Percentiles rank a stretch among this genome's conserved stretches.
Evolutionary conservation across 2,113 vertebrate species (phyloP).

Genomic region (Phyllostomus discolor): DNA sequence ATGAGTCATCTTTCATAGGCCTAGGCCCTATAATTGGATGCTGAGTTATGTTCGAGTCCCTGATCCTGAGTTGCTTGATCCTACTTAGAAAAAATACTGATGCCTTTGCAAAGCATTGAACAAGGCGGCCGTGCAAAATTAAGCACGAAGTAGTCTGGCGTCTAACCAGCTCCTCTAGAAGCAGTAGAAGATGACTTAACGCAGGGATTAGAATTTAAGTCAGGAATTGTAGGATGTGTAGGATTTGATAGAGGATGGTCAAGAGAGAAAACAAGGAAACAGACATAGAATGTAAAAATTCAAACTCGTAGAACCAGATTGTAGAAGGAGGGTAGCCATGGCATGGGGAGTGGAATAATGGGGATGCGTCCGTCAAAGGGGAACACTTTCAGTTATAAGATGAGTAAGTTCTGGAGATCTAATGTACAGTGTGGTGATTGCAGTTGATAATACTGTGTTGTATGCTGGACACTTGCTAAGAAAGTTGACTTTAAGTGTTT

Average conservation of each 20-base stretch:
- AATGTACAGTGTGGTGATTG: not conserved
- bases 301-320: not conserved
- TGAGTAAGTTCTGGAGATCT: not conserved
- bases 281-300: not conserved
- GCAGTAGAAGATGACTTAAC: not conserved
- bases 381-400: not conserved
- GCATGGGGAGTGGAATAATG: no score
- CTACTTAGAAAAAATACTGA: not conserved
- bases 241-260: not conserved
- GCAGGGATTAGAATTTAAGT: not conserved
- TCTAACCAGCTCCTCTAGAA: not conserved
- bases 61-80: not conserved
- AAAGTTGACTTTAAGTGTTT: not conserved
- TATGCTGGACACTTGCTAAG: not conserved
- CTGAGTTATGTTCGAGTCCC: not conserved
- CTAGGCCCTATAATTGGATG: not conserved
- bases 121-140: not conserved
- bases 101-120: not conserved
- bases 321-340: not conserved
- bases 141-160: not conserved
- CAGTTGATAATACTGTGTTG: not conserved
- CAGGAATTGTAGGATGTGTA: not conserved
- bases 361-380: not conserved
- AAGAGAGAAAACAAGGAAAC: not conserved
- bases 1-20: not conserved